phyloP scores from a whole-genome alignment of 2,113 vertebrate species.

The Pholis gunnellus region DNA sequence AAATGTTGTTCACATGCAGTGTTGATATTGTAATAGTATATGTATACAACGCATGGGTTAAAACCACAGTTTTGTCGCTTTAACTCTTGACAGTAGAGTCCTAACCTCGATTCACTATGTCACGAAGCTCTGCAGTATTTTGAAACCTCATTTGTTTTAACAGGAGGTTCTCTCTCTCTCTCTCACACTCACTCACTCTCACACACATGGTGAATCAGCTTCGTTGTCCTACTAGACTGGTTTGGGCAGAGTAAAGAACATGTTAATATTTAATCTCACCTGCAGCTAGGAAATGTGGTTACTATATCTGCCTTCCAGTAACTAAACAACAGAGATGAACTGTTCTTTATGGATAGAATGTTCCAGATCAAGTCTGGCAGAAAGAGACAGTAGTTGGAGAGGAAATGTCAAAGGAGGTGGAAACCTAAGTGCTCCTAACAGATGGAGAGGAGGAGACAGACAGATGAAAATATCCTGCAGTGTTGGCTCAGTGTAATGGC shows the following conservation, averaged over 20 bases:
- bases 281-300: slow-evolving; percentile 23
- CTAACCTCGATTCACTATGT: slow-evolving; percentile 6
- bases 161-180: not conserved
- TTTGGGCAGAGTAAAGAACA: slow-evolving; percentile 26
- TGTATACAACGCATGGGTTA: not conserved
- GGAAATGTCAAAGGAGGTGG: slow-evolving; percentile 25
- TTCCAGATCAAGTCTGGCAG: slow-evolving; percentile 7
- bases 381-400: not conserved
- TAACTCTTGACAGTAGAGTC: not conserved
- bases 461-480: slow-evolving; percentile 62
- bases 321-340: slow-evolving; percentile 29
- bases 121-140: slow-evolving; percentile 35
- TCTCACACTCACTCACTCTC: not conserved
- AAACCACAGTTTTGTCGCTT: not conserved
- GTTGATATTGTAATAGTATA: not conserved
- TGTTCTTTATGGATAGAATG: slow-evolving; percentile 18
- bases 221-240: not conserved
- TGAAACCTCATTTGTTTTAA: not conserved
- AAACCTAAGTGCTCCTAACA: slow-evolving; percentile 49
- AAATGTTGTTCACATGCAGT: not conserved
- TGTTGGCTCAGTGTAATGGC: slow-evolving; percentile 39
- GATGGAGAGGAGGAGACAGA: slow-evolving; percentile 66
- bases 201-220: not conserved
- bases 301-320: slow-evolving; percentile 28
- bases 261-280: slow-evolving; percentile 51